Percentiles rank a stretch among this genome's conserved stretches.
These are phyloP conservation scores for Naja naja DNA, from an alignment of 2,113 vertebrate species.

Conservation along the genomic window DNA sequence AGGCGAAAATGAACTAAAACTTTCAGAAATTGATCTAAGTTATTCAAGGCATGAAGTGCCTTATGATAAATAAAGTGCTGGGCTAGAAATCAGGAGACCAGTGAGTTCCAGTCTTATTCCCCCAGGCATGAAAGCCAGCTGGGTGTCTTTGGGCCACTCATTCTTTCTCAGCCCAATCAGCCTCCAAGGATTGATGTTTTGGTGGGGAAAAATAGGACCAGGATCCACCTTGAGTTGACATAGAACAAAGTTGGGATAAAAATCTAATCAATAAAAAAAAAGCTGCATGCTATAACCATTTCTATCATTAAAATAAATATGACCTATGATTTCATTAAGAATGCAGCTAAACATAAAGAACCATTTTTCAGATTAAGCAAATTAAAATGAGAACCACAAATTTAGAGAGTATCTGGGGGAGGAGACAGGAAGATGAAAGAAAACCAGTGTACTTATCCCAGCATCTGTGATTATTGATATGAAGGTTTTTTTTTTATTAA, in stretches of 20 bases:
- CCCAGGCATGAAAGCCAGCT: not conserved
- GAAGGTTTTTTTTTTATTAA: not conserved
- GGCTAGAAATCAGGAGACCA: not conserved
- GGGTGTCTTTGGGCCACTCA: not conserved
- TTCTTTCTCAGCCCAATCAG: not conserved
- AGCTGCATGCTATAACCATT: not conserved
- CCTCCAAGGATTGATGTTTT: not conserved
- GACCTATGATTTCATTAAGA: not conserved
- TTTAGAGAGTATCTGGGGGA: not conserved
- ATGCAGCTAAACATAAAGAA: not conserved
- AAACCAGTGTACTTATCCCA: not conserved
- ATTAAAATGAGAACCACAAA: not conserved
- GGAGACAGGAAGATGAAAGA: not conserved
- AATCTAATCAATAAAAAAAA: not conserved
- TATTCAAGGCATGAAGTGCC: not conserved
- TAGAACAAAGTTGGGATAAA: not conserved
- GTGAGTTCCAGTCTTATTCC: not conserved
- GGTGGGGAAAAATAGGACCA: not conserved
- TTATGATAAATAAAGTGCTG: not conserved
- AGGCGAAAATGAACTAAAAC: not conserved
- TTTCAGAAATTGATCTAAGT: not conserved
- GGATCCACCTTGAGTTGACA: not conserved
- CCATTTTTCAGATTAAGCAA: not conserved
- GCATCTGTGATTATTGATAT: not conserved
- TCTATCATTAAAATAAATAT: not conserved